phyloP scores from a whole-genome alignment of 2,113 vertebrate species.

The Thamnaconus septentrionalis region DNA sequence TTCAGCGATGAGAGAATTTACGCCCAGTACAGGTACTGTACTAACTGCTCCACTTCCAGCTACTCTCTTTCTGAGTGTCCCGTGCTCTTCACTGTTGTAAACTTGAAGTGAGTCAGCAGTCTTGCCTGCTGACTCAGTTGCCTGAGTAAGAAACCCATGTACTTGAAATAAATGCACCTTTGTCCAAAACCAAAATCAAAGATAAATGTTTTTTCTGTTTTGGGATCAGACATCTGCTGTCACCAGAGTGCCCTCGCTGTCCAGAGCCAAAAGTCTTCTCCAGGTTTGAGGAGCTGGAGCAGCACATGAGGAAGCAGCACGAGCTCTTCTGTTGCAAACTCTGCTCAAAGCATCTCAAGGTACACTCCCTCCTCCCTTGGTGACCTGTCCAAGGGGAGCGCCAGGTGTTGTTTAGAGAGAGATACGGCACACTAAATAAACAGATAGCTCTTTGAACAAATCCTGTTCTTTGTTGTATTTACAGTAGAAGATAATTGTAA shows the following conservation, averaged over 20 bases:
- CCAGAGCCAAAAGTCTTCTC: conserved; percentile 84
- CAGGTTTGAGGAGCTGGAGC: conserved; percentile 90
- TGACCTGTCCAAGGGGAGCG: neutral
- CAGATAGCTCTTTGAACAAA: no score
- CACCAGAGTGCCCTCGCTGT: conserved; percentile 86
- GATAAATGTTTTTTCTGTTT: neutral
- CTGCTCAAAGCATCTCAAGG: conserved; percentile 93
- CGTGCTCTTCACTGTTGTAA: neutral
- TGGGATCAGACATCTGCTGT: conserved; percentile 83
- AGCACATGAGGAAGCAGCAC: conserved; percentile 96
- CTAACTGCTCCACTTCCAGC: neutral
- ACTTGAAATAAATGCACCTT: no score
- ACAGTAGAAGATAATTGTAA: no score
- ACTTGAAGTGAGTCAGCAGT: neutral
- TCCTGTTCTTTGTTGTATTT: no score
- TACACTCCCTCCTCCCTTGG: conserved; percentile 43
- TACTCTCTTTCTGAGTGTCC: neutral
- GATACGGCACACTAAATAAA: no score
- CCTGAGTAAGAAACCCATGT: no score
- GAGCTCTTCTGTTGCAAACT: conserved; percentile 97
- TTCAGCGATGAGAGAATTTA: conserved; percentile 85
- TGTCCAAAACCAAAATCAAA: neutral
- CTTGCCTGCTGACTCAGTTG: neutral
- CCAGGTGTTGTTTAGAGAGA: neutral
- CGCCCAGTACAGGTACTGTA: conserved; percentile 84